Conservation (phyloP, 64 coral and sea anemone genomes). For the Montipora efflorescens region DNA sequence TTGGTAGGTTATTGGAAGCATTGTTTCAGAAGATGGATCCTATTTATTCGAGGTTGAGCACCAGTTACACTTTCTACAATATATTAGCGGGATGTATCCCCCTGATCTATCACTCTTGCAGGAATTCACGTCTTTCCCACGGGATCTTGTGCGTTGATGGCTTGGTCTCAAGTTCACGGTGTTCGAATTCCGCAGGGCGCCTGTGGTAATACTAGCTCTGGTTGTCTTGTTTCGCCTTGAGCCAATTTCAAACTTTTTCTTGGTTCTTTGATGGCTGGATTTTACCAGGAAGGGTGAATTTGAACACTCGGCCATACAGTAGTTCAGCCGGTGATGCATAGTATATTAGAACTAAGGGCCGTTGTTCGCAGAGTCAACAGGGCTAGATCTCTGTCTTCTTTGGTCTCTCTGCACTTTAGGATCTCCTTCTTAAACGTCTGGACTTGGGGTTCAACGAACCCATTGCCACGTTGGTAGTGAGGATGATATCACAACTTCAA, state of each 20-base stretch:
- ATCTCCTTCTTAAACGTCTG: slow-evolving; percentile 33
- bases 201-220: not conserved
- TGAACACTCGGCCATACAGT: slow-evolving; percentile 14
- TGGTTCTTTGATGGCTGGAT: too few species aligned
- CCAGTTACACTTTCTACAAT: not conserved
- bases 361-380: not conserved
- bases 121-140: not conserved
- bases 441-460: slow-evolving; percentile 20
- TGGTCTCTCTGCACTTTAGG: slow-evolving; percentile 39
- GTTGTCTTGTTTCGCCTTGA: too few species aligned
- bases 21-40: not conserved
- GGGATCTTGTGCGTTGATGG: too few species aligned
- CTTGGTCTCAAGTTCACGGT: not conserved
- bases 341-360: not conserved
- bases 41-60: slow-evolving; percentile 16
- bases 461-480: slow-evolving; percentile 40
- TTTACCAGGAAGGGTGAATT: slow-evolving; percentile 17
- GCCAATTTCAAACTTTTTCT: too few species aligned
- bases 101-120: not conserved
- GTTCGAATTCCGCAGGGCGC: not conserved
- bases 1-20: too few species aligned
- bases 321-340: slow-evolving; percentile 2
- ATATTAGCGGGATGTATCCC: not conserved
- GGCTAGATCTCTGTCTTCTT: slow-evolving; percentile 30
- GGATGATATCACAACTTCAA: not conserved